These are phyloP conservation scores for Dicyrtoma fusca DNA, from an alignment of 2,888 invertebrate species.

Conservation along the genomic window DNA sequence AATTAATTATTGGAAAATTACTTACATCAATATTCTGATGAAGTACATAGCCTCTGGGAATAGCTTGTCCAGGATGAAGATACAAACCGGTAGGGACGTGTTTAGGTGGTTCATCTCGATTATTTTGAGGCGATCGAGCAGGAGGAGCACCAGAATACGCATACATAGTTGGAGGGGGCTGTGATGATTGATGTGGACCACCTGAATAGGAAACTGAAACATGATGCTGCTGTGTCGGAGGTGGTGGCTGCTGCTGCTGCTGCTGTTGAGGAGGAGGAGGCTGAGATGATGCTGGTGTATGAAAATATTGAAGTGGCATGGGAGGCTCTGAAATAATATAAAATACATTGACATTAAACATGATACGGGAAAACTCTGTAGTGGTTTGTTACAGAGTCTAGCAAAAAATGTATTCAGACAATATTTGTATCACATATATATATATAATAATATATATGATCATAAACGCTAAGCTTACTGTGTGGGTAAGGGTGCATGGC, in stretches of 20 bases:
- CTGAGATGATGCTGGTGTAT: constrained; percentile 33
- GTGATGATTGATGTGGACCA: constrained; percentile 27
- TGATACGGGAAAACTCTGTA: too few species aligned
- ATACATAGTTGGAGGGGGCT: constrained; percentile 60
- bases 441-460: too few species aligned
- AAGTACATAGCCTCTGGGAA: constrained; percentile 49
- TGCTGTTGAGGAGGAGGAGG: constrained; percentile 17
- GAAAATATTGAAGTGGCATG: constrained; percentile 45
- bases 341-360: constrained; percentile 15
- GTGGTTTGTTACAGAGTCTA: too few species aligned
- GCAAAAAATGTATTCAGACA: too few species aligned
- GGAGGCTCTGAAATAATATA: constrained; percentile 36
- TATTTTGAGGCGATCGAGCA: constrained; percentile 49
- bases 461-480: too few species aligned
- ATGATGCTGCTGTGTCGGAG: constrained; percentile 31
- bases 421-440: too few species aligned
- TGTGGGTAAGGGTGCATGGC: constrained; percentile 67
- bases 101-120: constrained; percentile 52
- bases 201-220: constrained; percentile 26
- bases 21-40: constrained; percentile 50
- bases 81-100: constrained; percentile 49
- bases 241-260: constrained; percentile 36
- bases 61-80: constrained; percentile 40
- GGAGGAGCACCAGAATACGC: constrained; percentile 59
- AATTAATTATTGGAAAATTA: too few species aligned